phyloP scores from a whole-genome alignment of 1,140 invertebrate species.

The Antheraea pernyi region DNA sequence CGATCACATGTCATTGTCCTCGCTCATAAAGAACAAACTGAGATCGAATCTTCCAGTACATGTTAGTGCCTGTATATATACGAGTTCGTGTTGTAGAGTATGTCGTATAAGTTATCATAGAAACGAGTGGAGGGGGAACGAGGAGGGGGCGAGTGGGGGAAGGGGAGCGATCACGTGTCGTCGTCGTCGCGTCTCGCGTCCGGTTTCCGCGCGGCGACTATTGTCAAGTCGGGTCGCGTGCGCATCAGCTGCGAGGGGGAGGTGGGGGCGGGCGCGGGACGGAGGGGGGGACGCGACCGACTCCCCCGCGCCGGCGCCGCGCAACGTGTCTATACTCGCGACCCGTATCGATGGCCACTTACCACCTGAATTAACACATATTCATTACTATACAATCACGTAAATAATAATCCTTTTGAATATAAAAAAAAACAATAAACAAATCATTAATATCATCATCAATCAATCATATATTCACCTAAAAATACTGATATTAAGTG shows the following conservation, averaged over 20 bases:
- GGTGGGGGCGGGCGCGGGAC: conserved; percentile 34
- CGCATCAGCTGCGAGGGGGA: conserved; percentile 58
- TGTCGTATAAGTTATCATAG: no score
- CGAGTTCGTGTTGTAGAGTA: no score
- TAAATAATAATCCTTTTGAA: no score
- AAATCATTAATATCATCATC: no score
- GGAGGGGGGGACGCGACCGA: conserved; percentile 32
- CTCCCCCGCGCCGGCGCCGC: conserved; percentile 26
- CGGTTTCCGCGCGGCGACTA: conserved; percentile 45
- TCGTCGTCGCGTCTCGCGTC: conserved; percentile 30
- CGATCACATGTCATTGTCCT: conserved; percentile 41
- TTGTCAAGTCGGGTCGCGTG: conserved; percentile 62
- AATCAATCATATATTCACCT: no score
- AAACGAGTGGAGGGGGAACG: no score
- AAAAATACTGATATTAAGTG: no score
- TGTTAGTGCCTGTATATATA: no score
- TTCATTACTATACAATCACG: neutral
- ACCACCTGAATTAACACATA: conserved; percentile 31
- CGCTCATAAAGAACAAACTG: neutral
- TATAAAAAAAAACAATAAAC: no score
- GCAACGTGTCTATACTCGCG: conserved; percentile 49
- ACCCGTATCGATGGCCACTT: conserved; percentile 64
- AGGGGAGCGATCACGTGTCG: conserved; percentile 33
- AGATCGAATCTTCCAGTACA: no score
- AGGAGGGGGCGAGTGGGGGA: no score